Evolutionary conservation across 2,113 vertebrate species (phyloP).

Genomic region (Salvator merianae): DNA sequence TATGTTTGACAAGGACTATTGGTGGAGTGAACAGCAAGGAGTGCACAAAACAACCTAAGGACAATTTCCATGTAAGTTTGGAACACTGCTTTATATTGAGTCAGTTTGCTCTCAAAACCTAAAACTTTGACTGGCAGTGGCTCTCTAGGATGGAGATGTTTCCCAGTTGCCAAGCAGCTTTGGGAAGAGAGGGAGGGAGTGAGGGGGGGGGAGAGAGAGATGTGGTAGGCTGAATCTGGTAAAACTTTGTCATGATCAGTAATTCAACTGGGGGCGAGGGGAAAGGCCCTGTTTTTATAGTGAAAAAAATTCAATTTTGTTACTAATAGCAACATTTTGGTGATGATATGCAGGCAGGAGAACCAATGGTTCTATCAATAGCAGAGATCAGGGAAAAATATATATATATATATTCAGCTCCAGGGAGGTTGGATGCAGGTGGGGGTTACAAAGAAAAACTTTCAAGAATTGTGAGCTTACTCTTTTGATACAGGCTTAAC

Average conservation of each 20-base stretch:
- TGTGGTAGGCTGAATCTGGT: neutral
- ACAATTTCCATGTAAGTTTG: neutral
- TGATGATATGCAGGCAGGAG: neutral
- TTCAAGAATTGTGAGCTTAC: slow-evolving; percentile 39
- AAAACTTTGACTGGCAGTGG: neutral
- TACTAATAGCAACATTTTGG: no score
- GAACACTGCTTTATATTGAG: neutral
- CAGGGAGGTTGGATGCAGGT: neutral
- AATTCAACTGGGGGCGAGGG: neutral
- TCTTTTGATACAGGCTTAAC: neutral
- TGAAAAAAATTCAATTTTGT: neutral
- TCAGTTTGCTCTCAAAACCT: neutral
- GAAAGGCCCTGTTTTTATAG: neutral
- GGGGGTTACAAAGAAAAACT: slow-evolving; percentile 30
- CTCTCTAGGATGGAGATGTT: neutral
- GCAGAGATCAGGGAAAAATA: neutral
- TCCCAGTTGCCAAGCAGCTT: neutral
- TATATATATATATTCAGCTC: neutral
- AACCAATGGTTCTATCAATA: no score
- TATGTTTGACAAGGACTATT: no score
- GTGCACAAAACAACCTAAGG: no score
- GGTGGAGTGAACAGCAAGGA: neutral
- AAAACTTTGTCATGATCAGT: neutral
- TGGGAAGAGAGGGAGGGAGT: no score
- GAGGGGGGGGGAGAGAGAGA: neutral